Evolutionary conservation across 2,888 invertebrate species (phyloP).

Genomic region (Pardosa pseudoannulata): DNA sequence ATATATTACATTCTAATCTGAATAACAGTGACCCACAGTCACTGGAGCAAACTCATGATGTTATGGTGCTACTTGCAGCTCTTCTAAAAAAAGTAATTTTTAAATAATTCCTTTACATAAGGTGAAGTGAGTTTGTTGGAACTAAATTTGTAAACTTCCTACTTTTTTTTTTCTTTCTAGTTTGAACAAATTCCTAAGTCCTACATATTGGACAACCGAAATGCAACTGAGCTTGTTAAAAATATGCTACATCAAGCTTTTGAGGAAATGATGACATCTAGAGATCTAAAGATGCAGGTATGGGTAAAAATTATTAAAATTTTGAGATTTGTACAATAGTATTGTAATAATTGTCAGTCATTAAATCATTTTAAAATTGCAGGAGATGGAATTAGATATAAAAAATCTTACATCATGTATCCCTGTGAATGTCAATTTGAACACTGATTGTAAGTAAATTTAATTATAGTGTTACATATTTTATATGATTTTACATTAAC

Average conservation of each 20-base stretch:
- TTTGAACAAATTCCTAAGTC: constrained; percentile 54
- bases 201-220: constrained; percentile 38
- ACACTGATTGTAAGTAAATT: constrained; percentile 6
- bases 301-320: not conserved
- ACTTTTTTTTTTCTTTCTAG: constrained; percentile 16
- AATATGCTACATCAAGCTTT: constrained; percentile 42
- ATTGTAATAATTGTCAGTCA: too few species aligned
- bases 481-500: too few species aligned
- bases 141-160: not conserved
- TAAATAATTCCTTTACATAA: not conserved
- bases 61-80: constrained; percentile 62
- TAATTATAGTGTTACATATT: too few species aligned
- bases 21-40: constrained; percentile 22
- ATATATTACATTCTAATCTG: constrained; percentile 26
- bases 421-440: not conserved
- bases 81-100: constrained; percentile 45
- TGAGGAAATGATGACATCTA: constrained; percentile 31
- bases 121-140: not conserved
- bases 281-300: constrained; percentile 53
- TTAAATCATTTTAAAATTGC: not conserved
- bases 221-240: constrained; percentile 60
- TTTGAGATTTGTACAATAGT: too few species aligned
- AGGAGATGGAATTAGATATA: constrained; percentile 37
- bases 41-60: constrained; percentile 58
- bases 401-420: constrained; percentile 45